These are phyloP conservation scores for Notolabrus celidotus DNA, from an alignment of 2,797 vertebrate genomes.

Conservation along the genomic window DNA sequence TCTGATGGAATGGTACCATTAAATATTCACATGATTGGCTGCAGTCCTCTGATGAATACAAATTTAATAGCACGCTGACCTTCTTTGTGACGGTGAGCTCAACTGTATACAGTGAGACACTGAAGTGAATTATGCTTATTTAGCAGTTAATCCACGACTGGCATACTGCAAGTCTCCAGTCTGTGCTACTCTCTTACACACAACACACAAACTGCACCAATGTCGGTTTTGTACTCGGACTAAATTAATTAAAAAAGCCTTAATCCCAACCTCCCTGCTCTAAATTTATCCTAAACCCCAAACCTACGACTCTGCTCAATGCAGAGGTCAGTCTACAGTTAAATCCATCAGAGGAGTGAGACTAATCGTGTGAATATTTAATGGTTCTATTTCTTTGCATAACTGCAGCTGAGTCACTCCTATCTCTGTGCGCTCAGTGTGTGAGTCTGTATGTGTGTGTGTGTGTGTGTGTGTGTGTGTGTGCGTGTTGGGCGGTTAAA, in stretches of 20 bases:
- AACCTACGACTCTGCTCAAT: constrained; percentile 33
- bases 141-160: constrained; percentile 38
- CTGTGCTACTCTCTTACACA: constrained; percentile 1
- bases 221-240: constrained; percentile 16
- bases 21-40: constrained; percentile 47
- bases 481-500: constrained; percentile 11
- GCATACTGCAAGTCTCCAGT: constrained; percentile 23
- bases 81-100: constrained; percentile 11
- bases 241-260: constrained; percentile 52
- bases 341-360: constrained; percentile 49
- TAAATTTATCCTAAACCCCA: constrained; percentile 35
- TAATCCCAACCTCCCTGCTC: constrained; percentile 45
- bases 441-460: constrained; percentile 9
- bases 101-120: neutral
- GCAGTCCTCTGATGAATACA: constrained; percentile 39
- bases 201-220: constrained; percentile 8
- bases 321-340: constrained; percentile 45
- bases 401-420: constrained; percentile 45
- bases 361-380: constrained; percentile 61
- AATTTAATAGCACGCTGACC: constrained; percentile 36
- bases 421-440: constrained; percentile 1
- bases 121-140: constrained; percentile 48
- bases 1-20: constrained; percentile 18
- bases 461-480: neutral
- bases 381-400: constrained; percentile 50